These are phyloP conservation scores for Shinisaurus crocodilurus DNA, from an alignment of 2,113 vertebrate species.

Conservation along the genomic window DNA sequence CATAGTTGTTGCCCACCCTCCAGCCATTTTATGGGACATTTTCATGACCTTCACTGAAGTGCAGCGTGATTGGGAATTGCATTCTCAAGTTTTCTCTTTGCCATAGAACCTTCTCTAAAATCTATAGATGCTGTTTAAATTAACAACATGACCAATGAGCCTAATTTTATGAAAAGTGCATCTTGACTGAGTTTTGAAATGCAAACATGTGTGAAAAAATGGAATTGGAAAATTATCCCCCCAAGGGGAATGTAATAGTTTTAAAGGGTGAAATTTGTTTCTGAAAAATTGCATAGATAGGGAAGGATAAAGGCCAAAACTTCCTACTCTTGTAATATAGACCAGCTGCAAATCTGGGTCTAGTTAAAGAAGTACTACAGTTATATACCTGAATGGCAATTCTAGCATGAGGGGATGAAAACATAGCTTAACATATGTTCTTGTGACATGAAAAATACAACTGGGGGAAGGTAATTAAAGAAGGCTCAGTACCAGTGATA, in stretches of 20 bases:
- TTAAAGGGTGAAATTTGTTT: conserved; percentile 15
- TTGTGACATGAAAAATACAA: not conserved
- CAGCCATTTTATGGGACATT: not conserved
- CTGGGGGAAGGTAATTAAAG: not conserved
- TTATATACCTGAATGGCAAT: conserved; percentile 14
- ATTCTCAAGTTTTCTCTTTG: not conserved
- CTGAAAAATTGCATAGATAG: not conserved
- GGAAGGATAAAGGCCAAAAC: conserved; percentile 26
- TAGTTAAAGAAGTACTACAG: conserved; percentile 38
- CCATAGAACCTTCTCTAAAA: not conserved
- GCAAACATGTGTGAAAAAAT: not conserved
- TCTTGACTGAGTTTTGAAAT: not conserved
- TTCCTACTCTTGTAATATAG: not conserved
- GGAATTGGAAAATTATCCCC: conserved; percentile 6
- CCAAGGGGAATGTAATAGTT: conserved; percentile 5
- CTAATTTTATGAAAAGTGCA: not conserved
- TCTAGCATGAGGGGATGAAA: conserved; percentile 31
- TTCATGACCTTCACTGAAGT: not conserved
- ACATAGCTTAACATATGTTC: not conserved
- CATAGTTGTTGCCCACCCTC: not conserved
- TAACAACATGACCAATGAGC: not conserved
- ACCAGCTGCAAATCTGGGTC: conserved; percentile 16
- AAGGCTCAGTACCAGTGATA: not conserved
- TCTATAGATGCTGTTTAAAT: not conserved
- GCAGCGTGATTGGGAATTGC: not conserved